Conservation (phyloP, 2,888 invertebrate genomes). For the Pheosia gnoma region DNA sequence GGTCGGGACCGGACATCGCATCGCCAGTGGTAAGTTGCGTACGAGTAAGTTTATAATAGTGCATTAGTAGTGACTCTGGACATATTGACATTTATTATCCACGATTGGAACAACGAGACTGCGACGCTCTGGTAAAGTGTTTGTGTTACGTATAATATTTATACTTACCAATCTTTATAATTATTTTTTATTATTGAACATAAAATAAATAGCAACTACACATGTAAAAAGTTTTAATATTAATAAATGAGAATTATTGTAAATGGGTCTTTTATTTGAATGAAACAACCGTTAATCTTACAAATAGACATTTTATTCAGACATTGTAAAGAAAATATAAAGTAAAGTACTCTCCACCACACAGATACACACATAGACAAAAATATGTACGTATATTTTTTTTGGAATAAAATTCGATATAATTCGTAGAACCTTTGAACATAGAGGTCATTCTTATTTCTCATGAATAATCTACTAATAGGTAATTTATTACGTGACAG, state of each 20-base stretch:
- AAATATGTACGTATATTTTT: conserved; percentile 71
- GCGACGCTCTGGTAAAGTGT: conserved; percentile 49
- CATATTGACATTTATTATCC: conserved; percentile 18
- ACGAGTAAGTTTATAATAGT: conserved; percentile 69
- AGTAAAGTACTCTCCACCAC: conserved; percentile 69
- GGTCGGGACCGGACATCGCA: conserved; percentile 29
- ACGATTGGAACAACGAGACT: conserved; percentile 37
- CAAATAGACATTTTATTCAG: conserved; percentile 80
- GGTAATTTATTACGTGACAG: conserved; percentile 37
- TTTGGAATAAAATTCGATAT: conserved; percentile 77
- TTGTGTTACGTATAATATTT: conserved; percentile 37
- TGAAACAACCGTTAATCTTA: conserved; percentile 57
- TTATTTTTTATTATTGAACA: conserved; percentile 36
- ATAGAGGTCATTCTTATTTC: conserved; percentile 53
- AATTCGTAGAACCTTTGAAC: conserved; percentile 61
- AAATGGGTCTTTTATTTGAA: conserved; percentile 59
- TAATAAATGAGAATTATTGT: conserved; percentile 47
- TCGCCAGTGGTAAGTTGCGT: conserved; percentile 69
- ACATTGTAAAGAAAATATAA: conserved; percentile 81
- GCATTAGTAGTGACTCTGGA: conserved; percentile 63
- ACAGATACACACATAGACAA: conserved; percentile 75
- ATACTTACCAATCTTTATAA: conserved; percentile 17
- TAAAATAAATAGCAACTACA: conserved; percentile 32
- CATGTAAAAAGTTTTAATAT: conserved; percentile 40
- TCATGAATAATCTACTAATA: conserved; percentile 51